Evolutionary conservation across 2,888 invertebrate species (phyloP).

Genomic region (Heliconius ethilla): DNA sequence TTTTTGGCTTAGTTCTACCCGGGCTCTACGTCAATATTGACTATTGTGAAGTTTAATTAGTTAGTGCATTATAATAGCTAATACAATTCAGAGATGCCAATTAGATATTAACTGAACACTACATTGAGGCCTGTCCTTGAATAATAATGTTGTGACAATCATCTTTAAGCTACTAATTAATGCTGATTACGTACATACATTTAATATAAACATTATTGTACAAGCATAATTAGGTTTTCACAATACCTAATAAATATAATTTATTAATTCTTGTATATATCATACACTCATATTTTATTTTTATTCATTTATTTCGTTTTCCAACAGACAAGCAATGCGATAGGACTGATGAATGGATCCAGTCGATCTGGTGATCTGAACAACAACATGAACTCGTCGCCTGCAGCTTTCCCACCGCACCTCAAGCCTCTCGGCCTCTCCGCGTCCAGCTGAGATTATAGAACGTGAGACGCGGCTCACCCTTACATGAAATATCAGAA

Average conservation of each 20-base stretch:
- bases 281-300: neutral
- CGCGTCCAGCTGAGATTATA: constrained; percentile 84
- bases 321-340: constrained; percentile 72
- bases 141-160: constrained; percentile 24
- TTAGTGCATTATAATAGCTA: constrained; percentile 22
- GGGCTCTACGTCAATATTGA: constrained; percentile 6
- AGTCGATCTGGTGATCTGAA: constrained; percentile 83
- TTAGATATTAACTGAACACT: constrained; percentile 23
- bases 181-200: constrained; percentile 6
- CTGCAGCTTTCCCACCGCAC: constrained; percentile 79
- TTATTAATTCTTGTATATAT: neutral
- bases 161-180: constrained; percentile 22
- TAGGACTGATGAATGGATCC: constrained; percentile 81
- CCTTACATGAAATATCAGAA: constrained; percentile 77
- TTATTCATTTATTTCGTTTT: constrained; percentile 39
- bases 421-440: constrained; percentile 83
- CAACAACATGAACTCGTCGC: constrained; percentile 84
- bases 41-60: constrained; percentile 28
- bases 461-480: constrained; percentile 74
- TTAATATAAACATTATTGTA: constrained; percentile 11
- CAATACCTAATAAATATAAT: constrained; percentile 3
- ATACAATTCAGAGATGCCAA: constrained; percentile 25
- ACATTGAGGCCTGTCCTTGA: constrained; percentile 19
- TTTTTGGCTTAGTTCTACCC: neutral
- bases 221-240: neutral